A percentile compares a stretch with the other conserved stretches of the same genome.
These are phyloP conservation scores for Lepidostoma basale DNA, from an alignment of 1,140 invertebrate species.

Conservation along the genomic window DNA sequence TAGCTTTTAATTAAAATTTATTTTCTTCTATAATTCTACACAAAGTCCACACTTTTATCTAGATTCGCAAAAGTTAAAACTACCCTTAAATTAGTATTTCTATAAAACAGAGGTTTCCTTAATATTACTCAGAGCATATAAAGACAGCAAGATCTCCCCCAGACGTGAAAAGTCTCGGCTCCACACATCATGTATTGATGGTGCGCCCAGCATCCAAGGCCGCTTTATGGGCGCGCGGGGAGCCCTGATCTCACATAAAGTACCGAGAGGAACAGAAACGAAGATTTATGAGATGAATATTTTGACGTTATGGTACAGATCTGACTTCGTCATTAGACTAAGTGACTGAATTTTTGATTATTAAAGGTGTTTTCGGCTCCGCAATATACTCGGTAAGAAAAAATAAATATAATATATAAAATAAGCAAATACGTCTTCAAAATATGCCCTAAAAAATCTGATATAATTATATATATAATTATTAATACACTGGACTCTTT, in stretches of 20 bases:
- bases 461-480: neutral
- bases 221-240: conserved; percentile 40
- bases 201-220: neutral
- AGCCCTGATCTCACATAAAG: conserved; percentile 37
- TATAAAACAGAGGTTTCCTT: neutral
- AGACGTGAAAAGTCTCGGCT: neutral
- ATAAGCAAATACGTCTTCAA: neutral
- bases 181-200: neutral
- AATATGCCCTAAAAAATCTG: neutral
- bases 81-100: neutral
- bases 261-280: conserved; percentile 27
- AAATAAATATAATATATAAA: neutral
- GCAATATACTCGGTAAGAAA: neutral
- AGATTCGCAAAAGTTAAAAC: neutral
- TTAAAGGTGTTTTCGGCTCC: neutral
- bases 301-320: conserved; percentile 36
- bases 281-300: conserved; percentile 43
- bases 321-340: conserved; percentile 37
- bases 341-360: conserved; percentile 35
- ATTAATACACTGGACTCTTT: too few species aligned
- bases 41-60: neutral
- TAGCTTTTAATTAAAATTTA: neutral
- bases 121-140: neutral
- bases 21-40: neutral
- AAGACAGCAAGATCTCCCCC: neutral